Conservation (phyloP, 1,140 invertebrate genomes). For the Holcopasites calliopsidis region DNA sequence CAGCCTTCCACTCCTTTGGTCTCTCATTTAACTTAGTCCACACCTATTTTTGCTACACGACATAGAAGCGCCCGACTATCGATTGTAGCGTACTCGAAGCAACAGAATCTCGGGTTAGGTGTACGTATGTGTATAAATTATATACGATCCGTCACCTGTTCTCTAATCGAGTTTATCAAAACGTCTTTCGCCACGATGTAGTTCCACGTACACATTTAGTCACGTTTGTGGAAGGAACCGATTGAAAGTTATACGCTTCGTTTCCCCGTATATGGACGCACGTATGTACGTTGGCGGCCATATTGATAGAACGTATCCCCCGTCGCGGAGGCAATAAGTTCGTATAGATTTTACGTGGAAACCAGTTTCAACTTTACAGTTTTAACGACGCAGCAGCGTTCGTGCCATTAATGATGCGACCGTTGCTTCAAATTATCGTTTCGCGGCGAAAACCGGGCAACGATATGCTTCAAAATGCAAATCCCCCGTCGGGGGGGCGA, state of each 20-base stretch:
- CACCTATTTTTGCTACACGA: neutral
- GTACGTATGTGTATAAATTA: no score
- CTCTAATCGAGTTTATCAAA: no score
- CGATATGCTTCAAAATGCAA: neutral
- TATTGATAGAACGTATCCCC: neutral
- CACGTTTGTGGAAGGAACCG: no score
- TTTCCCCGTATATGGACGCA: no score
- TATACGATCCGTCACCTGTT: no score
- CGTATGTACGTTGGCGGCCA: no score
- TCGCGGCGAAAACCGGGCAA: neutral
- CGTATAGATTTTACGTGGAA: neutral
- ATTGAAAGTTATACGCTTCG: no score
- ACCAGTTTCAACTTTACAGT: slow-evolving; percentile 20
- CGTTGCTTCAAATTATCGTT: neutral
- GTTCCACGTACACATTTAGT: no score
- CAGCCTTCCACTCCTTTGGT: slow-evolving; percentile 11
- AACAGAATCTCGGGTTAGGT: no score
- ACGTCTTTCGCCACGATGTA: no score
- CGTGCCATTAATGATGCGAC: neutral
- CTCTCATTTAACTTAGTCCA: slow-evolving; percentile 16
- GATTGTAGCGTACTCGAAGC: neutral
- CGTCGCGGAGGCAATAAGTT: neutral
- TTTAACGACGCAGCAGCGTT: neutral
- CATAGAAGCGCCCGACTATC: neutral
- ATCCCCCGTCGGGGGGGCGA: neutral